Percentiles rank a stretch among this genome's conserved stretches.
Evolutionary conservation across 2,888 invertebrate species (phyloP).

Genomic region (Apamea crenata): DNA sequence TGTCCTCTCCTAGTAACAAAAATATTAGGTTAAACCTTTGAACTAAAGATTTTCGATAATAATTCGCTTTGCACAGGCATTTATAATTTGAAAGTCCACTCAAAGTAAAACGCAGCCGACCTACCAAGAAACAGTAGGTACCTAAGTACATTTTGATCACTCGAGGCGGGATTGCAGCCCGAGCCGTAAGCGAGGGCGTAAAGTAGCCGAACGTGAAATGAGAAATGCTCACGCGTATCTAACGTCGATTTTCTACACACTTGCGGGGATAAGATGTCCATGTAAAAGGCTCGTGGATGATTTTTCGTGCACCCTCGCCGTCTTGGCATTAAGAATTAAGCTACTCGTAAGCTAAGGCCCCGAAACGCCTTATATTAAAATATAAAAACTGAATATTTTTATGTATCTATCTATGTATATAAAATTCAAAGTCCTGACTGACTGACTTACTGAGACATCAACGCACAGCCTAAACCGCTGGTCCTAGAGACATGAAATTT

Average conservation of each 20-base stretch:
- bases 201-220: background rate
- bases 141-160: background rate
- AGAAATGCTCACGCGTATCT: background rate
- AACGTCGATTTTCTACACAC: background rate
- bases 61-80: constrained; percentile 1
- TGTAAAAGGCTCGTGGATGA: background rate
- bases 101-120: background rate
- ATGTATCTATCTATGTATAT: no score
- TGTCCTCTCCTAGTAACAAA: constrained; percentile 8
- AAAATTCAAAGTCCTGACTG: no score
- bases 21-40: background rate
- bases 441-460: no score
- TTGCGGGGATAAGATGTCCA: background rate
- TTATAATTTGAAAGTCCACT: background rate
- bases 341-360: no score
- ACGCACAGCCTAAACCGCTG: no score
- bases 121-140: background rate
- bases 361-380: no score
- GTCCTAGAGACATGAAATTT: no score
- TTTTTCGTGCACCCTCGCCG: background rate
- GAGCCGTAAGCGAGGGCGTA: background rate
- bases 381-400: no score
- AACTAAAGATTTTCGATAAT: background rate
- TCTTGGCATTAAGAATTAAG: background rate
- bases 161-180: background rate